Conservation (phyloP, 2,888 invertebrate genomes). For the Cantharis nigra region DNA sequence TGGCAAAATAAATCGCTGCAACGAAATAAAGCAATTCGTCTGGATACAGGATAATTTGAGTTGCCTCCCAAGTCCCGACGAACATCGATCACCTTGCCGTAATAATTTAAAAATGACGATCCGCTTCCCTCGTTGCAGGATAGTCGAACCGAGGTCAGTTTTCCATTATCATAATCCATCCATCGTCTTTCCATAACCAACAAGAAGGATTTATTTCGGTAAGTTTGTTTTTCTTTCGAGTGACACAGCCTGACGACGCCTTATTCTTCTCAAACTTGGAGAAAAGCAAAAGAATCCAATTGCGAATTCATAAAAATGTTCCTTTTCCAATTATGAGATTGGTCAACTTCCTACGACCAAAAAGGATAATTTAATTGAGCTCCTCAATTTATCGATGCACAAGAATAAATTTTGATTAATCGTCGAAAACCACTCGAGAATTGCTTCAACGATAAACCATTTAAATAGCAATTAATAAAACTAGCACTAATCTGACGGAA, state of each 20-base stretch:
- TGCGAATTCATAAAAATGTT: too few relatives aligned
- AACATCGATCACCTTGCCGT: background rate
- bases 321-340: too few relatives aligned
- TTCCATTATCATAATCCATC: too few relatives aligned
- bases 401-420: background rate
- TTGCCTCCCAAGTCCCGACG: background rate
- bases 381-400: background rate
- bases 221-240: too few relatives aligned
- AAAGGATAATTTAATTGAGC: background rate
- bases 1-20: background rate
- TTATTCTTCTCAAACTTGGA: too few relatives aligned
- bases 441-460: background rate
- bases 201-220: too few relatives aligned
- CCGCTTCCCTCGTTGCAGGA: too few relatives aligned
- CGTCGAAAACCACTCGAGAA: background rate
- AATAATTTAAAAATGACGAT: too few relatives aligned
- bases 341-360: background rate
- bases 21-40: background rate
- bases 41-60: background rate
- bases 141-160: too few relatives aligned
- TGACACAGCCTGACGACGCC: too few relatives aligned
- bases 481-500: background rate
- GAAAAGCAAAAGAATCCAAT: too few relatives aligned
- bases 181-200: too few relatives aligned
- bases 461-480: background rate